Evolutionary conservation across 2,797 vertebrate species (phyloP).

Genomic region (Melopsittacus undulatus): DNA sequence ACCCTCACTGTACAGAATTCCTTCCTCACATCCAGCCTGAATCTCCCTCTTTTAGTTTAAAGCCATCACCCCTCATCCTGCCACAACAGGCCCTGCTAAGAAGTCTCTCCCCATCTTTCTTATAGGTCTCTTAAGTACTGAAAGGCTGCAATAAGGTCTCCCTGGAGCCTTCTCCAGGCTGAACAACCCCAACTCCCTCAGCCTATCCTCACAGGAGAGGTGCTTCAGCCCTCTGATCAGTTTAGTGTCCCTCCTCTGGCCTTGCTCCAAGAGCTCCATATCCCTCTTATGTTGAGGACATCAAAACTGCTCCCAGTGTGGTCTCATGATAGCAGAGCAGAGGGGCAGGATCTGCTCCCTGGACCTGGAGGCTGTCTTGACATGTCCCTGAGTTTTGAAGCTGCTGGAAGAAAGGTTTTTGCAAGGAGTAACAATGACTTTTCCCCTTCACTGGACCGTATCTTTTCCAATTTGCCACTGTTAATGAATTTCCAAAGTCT

Average conservation of each 20-base stretch:
- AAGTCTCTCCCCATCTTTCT: neutral
- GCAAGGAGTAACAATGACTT: neutral
- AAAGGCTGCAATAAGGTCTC: neutral
- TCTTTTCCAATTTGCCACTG: constrained; percentile 5
- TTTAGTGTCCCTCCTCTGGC: neutral
- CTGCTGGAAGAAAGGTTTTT: neutral
- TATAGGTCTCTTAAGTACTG: neutral
- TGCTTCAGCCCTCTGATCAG: neutral
- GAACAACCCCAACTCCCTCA: neutral
- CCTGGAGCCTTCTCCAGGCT: neutral
- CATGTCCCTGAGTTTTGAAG: neutral
- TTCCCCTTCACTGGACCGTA: neutral
- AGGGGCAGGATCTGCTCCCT: neutral
- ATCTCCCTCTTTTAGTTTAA: neutral
- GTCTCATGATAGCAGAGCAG: neutral
- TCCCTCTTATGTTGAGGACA: neutral
- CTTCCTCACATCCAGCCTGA: neutral
- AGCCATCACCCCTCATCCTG: neutral
- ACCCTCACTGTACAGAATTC: neutral
- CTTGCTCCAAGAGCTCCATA: neutral
- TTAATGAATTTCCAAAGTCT: constrained; percentile 36
- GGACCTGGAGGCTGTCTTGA: neutral
- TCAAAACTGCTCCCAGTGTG: neutral
- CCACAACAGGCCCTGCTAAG: neutral
- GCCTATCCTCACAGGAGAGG: neutral